Base-by-base conservation (phyloP, 2,113 vertebrate species). In the Brachyhypopomus gauderio region DNA sequence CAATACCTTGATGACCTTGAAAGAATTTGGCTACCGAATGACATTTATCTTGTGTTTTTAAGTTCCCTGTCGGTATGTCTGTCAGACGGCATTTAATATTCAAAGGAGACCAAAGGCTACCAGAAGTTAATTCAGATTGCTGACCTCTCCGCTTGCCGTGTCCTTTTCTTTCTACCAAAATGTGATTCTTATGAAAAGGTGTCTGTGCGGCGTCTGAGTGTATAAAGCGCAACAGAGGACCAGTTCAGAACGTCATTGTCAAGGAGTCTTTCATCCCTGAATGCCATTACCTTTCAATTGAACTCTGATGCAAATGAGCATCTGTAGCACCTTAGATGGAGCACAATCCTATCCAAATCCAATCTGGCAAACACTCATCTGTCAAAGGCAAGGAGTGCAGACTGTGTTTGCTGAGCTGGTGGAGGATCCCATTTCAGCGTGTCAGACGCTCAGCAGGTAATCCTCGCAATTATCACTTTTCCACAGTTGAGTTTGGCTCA, bases 361-460 rank as follows among this genome's bases (percentile, higher is more conserved):
- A 80, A 84, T 84, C 80, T 80, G 83, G 64, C 78, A 76, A 80
- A 84, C 62, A 58, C 67, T 45, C 52, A 80, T 80, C 75, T 84
- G 77, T 84, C 78, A 84, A 80, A 80, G 66, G 59, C 7, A 58
- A 72, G 73, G 77, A 84, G 74, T 25, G 22, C 77, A 4, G 19
- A 66, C 77, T 58, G 38, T 80, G 73, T 80, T 80, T 80, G 78
- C 78, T 64, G 75, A 72, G 72, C 25, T 45, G 22, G 58, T 45
- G 48, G 64, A 30, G 41, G 11, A 79, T 70, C 77, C 56, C 38
- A 70, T 66, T 80, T 72, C 77, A 55, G 59, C 58, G 5, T 30
- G 25, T 79, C 41, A 27, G 78, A 72, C 75, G 71, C 38, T 75
- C 36, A 9, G 48, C 30, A 14, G 12, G 69, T 85, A 77, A 83